phyloP scores from a whole-genome alignment of 37 sponge, comb jelly and placozoan genomes.

The Ephydatia muelleri region DNA sequence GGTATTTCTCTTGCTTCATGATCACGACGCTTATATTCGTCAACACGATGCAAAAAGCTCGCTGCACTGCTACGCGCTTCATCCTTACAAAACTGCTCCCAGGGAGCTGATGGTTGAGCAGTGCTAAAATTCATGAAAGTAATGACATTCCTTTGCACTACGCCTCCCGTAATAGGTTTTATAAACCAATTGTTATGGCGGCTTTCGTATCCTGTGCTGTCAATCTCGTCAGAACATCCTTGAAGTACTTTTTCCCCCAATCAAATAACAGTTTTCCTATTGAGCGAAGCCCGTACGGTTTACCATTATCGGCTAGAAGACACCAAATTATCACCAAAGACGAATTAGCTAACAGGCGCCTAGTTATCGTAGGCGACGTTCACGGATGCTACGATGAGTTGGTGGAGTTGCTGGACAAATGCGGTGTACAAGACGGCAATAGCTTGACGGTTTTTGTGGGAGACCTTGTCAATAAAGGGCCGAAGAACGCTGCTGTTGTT shows the following conservation, averaged over 20 bases:
- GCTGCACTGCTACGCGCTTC: conserved; percentile 43
- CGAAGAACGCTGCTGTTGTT: conserved; percentile 67
- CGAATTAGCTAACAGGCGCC: conserved; percentile 38
- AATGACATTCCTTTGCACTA: not conserved
- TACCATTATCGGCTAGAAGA: conserved; percentile 39
- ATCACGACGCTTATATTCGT: conserved; percentile 29
- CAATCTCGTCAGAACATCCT: conserved; percentile 5
- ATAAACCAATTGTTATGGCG: conserved; percentile 14
- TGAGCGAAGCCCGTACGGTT: conserved; percentile 62
- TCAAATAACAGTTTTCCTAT: conserved; percentile 23
- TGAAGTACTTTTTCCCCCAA: conserved; percentile 35
- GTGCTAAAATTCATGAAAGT: not conserved
- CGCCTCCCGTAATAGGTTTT: conserved; percentile 5
- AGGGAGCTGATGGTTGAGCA: not conserved
- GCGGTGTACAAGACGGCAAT: conserved; percentile 19
- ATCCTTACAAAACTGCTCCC: conserved; percentile 62
- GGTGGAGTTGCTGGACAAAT: conserved; percentile 52
- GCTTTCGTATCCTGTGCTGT: conserved; percentile 12
- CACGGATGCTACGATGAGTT: conserved; percentile 90
- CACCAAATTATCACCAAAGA: conserved; percentile 61
- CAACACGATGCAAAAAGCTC: conserved; percentile 43
- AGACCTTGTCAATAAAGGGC: conserved; percentile 87
- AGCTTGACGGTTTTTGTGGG: conserved; percentile 72
- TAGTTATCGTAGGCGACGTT: conserved; percentile 79
- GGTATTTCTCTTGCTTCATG: conserved; percentile 19